Base-by-base conservation (phyloP, 2,113 vertebrate species). In the Dipodomys stephensi region DNA sequence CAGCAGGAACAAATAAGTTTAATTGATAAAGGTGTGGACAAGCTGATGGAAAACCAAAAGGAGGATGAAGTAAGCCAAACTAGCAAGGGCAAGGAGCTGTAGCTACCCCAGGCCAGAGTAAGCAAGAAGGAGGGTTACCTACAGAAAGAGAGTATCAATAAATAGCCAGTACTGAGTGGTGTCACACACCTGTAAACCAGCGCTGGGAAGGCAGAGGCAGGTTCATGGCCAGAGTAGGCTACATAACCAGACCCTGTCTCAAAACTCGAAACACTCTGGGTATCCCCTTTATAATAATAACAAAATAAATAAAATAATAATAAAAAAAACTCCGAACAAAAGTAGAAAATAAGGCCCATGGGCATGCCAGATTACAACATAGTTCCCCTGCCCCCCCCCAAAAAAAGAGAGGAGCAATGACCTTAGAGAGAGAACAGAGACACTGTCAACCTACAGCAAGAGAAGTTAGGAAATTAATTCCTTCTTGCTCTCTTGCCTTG, bases 1-100 rank as follows among this genome's bases (percentile, higher is more conserved):
- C 28, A 65, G 76, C 7, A 65, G 49, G 73, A 64, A 49, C 73
- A 64, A 64, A 0, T 7, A 19, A 78, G 35, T 62, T 77, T 78
- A 87, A 83, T 19, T 27, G 79, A 94, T 35, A 83, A 74, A 88
- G 69, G 87, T 57, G 80, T 86, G 49, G 79, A 39, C 76, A 67
- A 74, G 69, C 83, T 77, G 77, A 89, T 46, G 57, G 46, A 67
- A 87, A 28, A 28, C 69, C 16, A 53, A 46, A 87, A 22, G 18
- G 35, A 35, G 11, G 23, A 84, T 19, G 30, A 81, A 68, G 22
- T 25, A 11, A 28, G 22, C 57, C 68, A 87, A 78, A 23, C 35
- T n/a, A 83, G 67, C 39, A 39, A 28, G 39, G 53, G 60, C 76
- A n/a, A 62, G 10, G 46, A 93, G 73, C 68, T 32, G 4, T 35